Percentiles rank a stretch among this genome's conserved stretches.
These are phyloP conservation scores for Lycorma delicatula DNA, from an alignment of 1,140 invertebrate genomes.

Conservation along the genomic window DNA sequence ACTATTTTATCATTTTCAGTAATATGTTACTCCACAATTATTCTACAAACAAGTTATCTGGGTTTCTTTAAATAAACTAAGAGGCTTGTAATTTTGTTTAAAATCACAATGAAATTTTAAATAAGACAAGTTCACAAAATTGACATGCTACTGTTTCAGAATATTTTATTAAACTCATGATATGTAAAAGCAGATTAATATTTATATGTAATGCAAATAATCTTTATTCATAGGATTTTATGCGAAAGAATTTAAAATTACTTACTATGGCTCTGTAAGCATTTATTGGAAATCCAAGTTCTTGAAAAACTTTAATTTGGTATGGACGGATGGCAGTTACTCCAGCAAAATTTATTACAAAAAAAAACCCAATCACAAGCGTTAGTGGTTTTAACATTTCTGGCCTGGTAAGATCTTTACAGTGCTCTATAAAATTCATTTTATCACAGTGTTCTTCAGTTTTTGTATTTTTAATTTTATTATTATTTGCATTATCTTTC, in stretches of 20 bases:
- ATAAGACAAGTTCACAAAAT: not conserved
- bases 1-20: no score
- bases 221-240: not conserved
- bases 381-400: conserved; percentile 42
- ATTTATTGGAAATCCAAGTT: conserved; percentile 41
- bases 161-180: not conserved
- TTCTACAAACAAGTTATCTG: no score
- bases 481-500: not conserved
- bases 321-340: conserved; percentile 49
- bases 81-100: not conserved
- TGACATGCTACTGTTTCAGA: not conserved
- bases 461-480: conserved; percentile 1
- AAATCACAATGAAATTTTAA: not conserved
- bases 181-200: not conserved
- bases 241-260: conserved; percentile 4
- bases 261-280: conserved; percentile 40
- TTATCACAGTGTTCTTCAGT: conserved; percentile 8
- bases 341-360: conserved; percentile 42
- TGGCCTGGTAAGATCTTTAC: conserved; percentile 40
- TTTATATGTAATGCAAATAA: conserved; percentile 2
- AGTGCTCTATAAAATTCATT: conserved; percentile 9
- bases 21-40: no score
- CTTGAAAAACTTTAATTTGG: conserved; percentile 44
- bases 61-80: no score
- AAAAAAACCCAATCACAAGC: conserved; percentile 42